A percentile compares a stretch with the other conserved stretches of the same genome.
Evolutionary conservation across 2,113 vertebrate species (phyloP).

Genomic region (Argyrosomus japonicus): DNA sequence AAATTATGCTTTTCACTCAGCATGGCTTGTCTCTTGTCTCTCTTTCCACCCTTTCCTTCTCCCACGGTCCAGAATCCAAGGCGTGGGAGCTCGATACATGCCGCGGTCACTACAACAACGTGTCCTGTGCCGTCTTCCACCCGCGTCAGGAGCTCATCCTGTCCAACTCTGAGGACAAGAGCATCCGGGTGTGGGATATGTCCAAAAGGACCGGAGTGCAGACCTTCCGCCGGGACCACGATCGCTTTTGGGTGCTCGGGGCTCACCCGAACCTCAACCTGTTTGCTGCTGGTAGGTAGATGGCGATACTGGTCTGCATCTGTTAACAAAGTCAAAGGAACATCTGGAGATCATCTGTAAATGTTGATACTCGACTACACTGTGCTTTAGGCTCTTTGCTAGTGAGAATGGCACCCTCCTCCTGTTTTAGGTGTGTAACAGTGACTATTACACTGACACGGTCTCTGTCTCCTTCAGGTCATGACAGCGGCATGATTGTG

Average conservation of each 20-base stretch:
- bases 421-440: not conserved
- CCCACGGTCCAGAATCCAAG: conserved; percentile 88
- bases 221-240: conserved; percentile 96
- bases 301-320: not conserved
- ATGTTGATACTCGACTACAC: no score
- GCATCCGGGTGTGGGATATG: conserved; percentile 99
- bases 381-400: no score
- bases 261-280: conserved; percentile 98
- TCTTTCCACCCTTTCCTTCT: not conserved
- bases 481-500: conserved; percentile 97
- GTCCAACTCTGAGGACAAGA: conserved; percentile 98
- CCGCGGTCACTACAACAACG: conserved; percentile 98
- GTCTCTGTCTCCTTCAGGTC: conserved; percentile 80
- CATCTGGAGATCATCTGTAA: no score
- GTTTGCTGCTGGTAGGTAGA: conserved; percentile 93
- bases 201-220: conserved; percentile 97
- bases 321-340: not conserved
- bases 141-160: conserved; percentile 97
- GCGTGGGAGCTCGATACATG: conserved; percentile 98
- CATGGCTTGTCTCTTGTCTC: not conserved
- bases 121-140: conserved; percentile 97
- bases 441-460: not conserved
- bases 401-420: not conserved
- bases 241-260: conserved; percentile 97
- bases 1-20: not conserved